Base-by-base conservation (phyloP, 2,888 invertebrate genomes). In the Nephrocerus scutellatus region DNA sequence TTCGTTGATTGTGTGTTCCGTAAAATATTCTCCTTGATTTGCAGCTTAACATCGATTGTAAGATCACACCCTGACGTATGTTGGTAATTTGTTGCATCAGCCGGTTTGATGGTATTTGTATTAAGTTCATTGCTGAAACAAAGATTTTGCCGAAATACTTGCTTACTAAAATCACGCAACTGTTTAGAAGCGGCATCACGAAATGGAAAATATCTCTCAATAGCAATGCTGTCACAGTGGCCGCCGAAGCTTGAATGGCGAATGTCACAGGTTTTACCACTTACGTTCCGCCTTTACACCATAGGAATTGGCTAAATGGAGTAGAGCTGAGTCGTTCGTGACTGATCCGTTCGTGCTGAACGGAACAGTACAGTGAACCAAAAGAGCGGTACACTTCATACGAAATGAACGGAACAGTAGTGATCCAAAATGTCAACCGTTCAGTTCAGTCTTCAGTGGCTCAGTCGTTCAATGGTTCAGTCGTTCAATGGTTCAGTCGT, bases 21-120 rank as follows among this genome's bases (percentile, higher is more conserved):
- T 34, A 74, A 74, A 1, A 74, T 73, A 46, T 74, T 75, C 47
- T 75, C 74, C 56, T 74, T 74, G 6, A 74, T 73, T 1, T 72
- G 72, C 47, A 70, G 51, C 13, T 74, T 73, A 2, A 74, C 63
- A 59, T 73, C 72, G 21, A 63, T 70, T 0, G 74, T 71, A 51
- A 72, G 72, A 21, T 73, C 71, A 5, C 43, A 46, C 36, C 43
- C 47, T n/a, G n/a, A n/a, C n/a, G n/a, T n/a, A 28, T 43, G 49
- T 16, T 41, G 45, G 21, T n/a, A n/a, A n/a, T n/a, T n/a, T n/a
- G n/a, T n/a, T n/a, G n/a, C n/a, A n/a, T n/a, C n/a, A n/a, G n/a
- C n/a, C n/a, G 36, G 40, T 26, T 33, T 47, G 44, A 33, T 36
- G 41, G 19, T 25, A 43, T 36, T 43, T 45, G 50, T n/a, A 43